Percentiles rank a stretch among this genome's conserved stretches.
Evolutionary conservation across 2,797 vertebrate species (phyloP).

Genomic region (Karalla daura): DNA sequence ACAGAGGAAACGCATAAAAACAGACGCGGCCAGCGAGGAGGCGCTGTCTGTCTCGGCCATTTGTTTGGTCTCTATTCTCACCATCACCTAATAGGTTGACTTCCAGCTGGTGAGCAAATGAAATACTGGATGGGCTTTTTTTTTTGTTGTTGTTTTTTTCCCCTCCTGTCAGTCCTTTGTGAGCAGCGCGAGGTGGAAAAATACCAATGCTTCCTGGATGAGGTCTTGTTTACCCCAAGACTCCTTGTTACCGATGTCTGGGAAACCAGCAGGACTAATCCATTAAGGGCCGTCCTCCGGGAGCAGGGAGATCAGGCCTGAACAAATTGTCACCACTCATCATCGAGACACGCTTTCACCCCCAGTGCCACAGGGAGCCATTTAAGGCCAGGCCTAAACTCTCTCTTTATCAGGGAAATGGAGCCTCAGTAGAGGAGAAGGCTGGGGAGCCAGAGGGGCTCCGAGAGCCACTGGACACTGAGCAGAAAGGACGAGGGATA

Average conservation of each 20-base stretch:
- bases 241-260: conserved; percentile 42
- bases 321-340: conserved; percentile 62
- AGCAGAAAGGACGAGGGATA: not conserved
- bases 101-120: conserved; percentile 1
- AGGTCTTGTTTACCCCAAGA: conserved; percentile 31
- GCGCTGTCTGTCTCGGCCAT: not conserved
- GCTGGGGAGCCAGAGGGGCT: not conserved
- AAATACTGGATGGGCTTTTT: conserved; percentile 4
- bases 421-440: not conserved
- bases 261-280: conserved; percentile 59
- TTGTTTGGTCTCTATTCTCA: conserved; percentile 13
- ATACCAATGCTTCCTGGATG: conserved; percentile 12
- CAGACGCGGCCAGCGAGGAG: not conserved
- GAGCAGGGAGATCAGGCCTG: conserved; percentile 45
- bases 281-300: conserved; percentile 46
- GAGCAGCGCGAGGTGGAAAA: not conserved
- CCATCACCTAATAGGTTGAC: not conserved
- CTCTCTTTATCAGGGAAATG: conserved; percentile 36
- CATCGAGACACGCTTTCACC: conserved; percentile 50
- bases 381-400: conserved; percentile 43
- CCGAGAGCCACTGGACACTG: not conserved
- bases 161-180: conserved; percentile 11
- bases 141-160: too few species aligned
- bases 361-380: conserved; percentile 46
- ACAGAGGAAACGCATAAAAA: not conserved